Percentiles rank a stretch among this genome's conserved stretches.
These are phyloP conservation scores for Lissocephala sabroskyi DNA, from an alignment of 2,888 invertebrate genomes.

Conservation along the genomic window DNA sequence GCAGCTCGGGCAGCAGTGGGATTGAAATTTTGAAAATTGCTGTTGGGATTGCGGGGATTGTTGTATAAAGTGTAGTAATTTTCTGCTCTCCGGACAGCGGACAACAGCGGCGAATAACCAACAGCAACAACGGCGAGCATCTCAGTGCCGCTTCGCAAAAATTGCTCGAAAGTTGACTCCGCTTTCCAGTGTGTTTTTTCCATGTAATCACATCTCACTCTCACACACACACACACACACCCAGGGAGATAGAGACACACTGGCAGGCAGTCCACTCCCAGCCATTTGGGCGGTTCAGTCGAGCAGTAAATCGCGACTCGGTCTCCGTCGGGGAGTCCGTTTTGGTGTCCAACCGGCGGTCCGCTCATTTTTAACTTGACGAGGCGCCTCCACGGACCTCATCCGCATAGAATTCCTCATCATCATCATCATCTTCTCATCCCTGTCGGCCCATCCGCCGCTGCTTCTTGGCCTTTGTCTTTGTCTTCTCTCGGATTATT, in stretches of 20 bases:
- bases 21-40: conserved; percentile 64
- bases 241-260: conserved; percentile 5
- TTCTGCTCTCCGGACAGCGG: conserved; percentile 22
- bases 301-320: conserved; percentile 55
- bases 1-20: conserved; percentile 30
- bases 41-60: conserved; percentile 64
- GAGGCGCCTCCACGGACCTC: conserved; percentile 8
- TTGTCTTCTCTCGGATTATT: conserved; percentile 26
- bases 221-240: conserved; percentile 7
- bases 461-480: conserved; percentile 2
- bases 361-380: conserved; percentile 19
- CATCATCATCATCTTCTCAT: background rate
- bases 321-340: background rate
- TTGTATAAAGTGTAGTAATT: conserved; percentile 44
- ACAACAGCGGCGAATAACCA: no score
- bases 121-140: background rate
- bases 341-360: conserved; percentile 1
- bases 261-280: background rate
- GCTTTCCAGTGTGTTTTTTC: conserved; percentile 23
- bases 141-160: conserved; percentile 35
- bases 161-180: conserved; percentile 32
- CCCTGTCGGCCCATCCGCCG: no score
- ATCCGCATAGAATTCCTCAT: conserved; percentile 15
- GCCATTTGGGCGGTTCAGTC: conserved; percentile 22
- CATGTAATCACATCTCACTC: conserved; percentile 41